Evolutionary conservation across 2,888 invertebrate species (phyloP), one percentile per base, ranked within the genome.

Genomic region (Drosophila tanythrix): DNA sequence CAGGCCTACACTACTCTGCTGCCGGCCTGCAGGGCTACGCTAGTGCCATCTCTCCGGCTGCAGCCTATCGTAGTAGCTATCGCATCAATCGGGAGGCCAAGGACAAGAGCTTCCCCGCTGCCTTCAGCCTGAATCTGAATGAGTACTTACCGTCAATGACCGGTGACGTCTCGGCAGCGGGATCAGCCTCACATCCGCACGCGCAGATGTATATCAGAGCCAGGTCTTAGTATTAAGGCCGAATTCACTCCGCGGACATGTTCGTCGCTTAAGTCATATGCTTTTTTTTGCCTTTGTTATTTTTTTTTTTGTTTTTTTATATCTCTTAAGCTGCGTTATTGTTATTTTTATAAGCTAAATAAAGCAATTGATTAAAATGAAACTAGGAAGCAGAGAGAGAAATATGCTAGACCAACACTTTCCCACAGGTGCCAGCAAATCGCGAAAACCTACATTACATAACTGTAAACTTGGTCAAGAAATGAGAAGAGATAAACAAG

Each of bases 11-110:
- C 36, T 91, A 89, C 25, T 61, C 74, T 0, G 48, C 58, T 2
- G 78, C 74, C 21, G 90, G 90, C 0, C 59, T 92, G 15, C 91
- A 87, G 46, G 74, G 90, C 2, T 92, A 92, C 70, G 86, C 88
- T 29, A 79, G 53, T 13, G 67, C 69, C 33, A 63, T 83, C 5
- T 40, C 64, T 0, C 88, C 86, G 0, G 52, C 71, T 3, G 71
- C 78, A 36, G 76, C 78, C 35, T 90, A 90, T 66, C 90, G 91
- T 48, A 88, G 79, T 68, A 87, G 74, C 57, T 92, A 92, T 72
- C 90, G 93, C 31, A 89, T 91, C 51, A 92, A 93, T 78, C 81
- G 91, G 0, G 93, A 93, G 56, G 83, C 89, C 27, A 92, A 92
- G 67, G 83, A 91, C 5, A 91, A 90, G 53, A 74, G 76, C 5